Base-by-base conservation (phyloP, 2,888 invertebrate genomes). In the Limnephilus auricula region DNA sequence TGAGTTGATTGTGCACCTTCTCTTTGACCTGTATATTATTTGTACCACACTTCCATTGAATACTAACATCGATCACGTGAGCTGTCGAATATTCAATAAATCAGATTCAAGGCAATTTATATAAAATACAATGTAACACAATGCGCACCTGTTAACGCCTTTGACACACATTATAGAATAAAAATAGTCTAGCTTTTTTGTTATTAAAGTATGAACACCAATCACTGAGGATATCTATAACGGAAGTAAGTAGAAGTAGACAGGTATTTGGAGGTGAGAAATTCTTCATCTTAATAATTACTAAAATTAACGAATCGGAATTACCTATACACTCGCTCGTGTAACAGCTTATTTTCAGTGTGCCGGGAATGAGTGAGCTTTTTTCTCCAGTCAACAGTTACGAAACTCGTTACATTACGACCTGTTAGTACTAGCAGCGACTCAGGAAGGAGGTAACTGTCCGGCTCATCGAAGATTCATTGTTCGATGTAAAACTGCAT, bases 361-460 rank as follows among this genome's bases (percentile, higher is more conserved):
- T n/a, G 65, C 65, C 65, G n/a, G 65, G 25, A 65, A 85, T 45
- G 40, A 40, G 85, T 40, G 40, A 45, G n/a, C n/a, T 34, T 88
- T 88, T 88, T 65, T 88, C 78, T 34, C 79, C 34, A 30, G 34
- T 88, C 65, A 78, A 88, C 65, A 78, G 79, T 88, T 88, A 78
- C 78, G 87, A 88, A 88, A 88, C 87, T 86, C 31, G 86, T 86
- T 86, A 30, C 86, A 31, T 86, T 86, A 86, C 86, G 45, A 86
- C 34, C 45, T n/a, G 50, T 31, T 86, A 31, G 45, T 10, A 85
- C 12, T 30, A 50, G 86, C 32, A 65, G 30, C 45, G 4, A 82
- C 82, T 82, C 31, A 30, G 79, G 78, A 18, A 34, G 34, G 79
- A 79, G 32, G 65, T 79, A 88, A 88, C 87, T 88, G 87, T 88